Percentiles rank a stretch among this genome's conserved stretches.
phyloP scores from a whole-genome alignment of 2,797 vertebrate genomes.

The Steatocranus sp. region DNA sequence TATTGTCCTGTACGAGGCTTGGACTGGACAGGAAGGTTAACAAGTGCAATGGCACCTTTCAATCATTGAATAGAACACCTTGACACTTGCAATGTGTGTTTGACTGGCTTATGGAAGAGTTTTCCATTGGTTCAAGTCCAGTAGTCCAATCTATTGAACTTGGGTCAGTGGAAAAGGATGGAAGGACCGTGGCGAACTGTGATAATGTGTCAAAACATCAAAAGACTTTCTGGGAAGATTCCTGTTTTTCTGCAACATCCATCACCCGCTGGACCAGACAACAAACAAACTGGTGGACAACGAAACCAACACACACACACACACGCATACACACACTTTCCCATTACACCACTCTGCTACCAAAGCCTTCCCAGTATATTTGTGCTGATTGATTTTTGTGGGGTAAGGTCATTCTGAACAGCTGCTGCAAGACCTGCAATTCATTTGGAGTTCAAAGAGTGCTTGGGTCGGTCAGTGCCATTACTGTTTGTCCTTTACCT shows the following conservation, averaged over 20 bases:
- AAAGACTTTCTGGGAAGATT: slow-evolving; percentile 33
- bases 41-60: slow-evolving; percentile 55
- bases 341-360: not conserved
- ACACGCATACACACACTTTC: not conserved
- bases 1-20: not conserved
- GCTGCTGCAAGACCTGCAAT: slow-evolving; percentile 64
- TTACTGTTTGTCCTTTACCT: slow-evolving; percentile 59
- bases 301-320: not conserved
- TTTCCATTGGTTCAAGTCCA: slow-evolving; percentile 54
- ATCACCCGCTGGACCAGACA: slow-evolving; percentile 6
- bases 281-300: not conserved
- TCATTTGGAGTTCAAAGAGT: slow-evolving; percentile 68
- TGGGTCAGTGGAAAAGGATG: slow-evolving; percentile 37
- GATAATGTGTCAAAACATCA: slow-evolving; percentile 23
- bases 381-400: slow-evolving; percentile 72
- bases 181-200: not conserved
- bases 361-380: slow-evolving; percentile 37
- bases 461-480: slow-evolving; percentile 47
- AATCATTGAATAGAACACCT: slow-evolving; percentile 63
- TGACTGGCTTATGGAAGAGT: slow-evolving; percentile 23
- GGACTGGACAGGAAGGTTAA: slow-evolving; percentile 34
- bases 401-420: slow-evolving; percentile 67
- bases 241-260: slow-evolving; percentile 27
- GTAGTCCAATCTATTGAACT: slow-evolving; percentile 53
- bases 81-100: slow-evolving; percentile 23